A percentile compares a stretch with the other conserved stretches of the same genome.
These are phyloP conservation scores for Cirrhinus molitorella DNA, from an alignment of 2,797 vertebrate genomes.

Conservation along the genomic window DNA sequence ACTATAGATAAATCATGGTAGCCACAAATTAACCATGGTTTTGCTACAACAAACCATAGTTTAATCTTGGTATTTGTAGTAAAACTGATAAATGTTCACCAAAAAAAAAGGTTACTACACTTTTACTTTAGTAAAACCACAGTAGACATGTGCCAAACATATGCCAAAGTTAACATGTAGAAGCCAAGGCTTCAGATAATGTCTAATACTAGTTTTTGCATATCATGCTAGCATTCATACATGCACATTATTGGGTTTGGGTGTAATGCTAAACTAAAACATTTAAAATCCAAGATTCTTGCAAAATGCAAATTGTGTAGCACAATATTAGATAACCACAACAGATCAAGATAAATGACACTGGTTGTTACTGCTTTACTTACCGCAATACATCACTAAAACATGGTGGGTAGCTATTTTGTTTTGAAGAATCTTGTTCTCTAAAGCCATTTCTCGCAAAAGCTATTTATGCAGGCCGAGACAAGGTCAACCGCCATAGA, in stretches of 20 bases:
- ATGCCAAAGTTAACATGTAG: too few species aligned
- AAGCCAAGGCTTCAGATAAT: too few species aligned
- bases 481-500: slow-evolving; percentile 18
- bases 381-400: neutral
- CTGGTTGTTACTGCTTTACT: neutral
- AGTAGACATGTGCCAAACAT: too few species aligned
- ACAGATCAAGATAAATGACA: neutral
- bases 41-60: neutral
- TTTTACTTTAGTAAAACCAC: neutral
- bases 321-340: neutral
- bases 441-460: slow-evolving; percentile 4
- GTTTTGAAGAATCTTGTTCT: neutral
- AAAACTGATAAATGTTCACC: too few species aligned
- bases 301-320: neutral
- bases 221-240: too few species aligned
- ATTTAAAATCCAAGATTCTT: neutral
- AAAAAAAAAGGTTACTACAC: too few species aligned
- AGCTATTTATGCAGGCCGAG: slow-evolving; percentile 18
- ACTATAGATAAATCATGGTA: too few species aligned
- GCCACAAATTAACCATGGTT: neutral
- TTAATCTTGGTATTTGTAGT: neutral
- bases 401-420: neutral
- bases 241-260: too few species aligned
- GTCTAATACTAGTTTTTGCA: too few species aligned
- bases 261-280: neutral